Percentiles rank a stretch among this genome's conserved stretches.
These are phyloP conservation scores for Chromoteleia sp. DNA, from an alignment of 2,888 invertebrate genomes.

Conservation along the genomic window DNA sequence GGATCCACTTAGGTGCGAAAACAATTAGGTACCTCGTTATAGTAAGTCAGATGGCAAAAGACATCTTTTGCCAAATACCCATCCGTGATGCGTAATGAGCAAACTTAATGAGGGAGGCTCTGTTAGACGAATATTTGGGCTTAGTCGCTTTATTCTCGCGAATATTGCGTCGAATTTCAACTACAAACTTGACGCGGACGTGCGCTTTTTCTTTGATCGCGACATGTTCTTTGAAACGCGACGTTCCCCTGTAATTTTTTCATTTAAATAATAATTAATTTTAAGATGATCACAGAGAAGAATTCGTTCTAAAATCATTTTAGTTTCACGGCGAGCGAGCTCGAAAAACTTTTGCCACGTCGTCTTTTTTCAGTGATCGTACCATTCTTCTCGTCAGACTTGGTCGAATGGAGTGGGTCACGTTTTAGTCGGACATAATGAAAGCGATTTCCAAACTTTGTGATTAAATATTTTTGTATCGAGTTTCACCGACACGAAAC, in stretches of 20 bases:
- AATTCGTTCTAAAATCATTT: slow-evolving; percentile 27
- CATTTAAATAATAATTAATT: slow-evolving; percentile 54
- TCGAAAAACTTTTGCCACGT: slow-evolving; percentile 28
- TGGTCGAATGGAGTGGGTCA: slow-evolving; percentile 10
- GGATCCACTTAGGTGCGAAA: slow-evolving; percentile 44
- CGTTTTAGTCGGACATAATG: slow-evolving; percentile 41
- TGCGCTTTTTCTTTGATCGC: slow-evolving; percentile 21
- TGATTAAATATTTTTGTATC: slow-evolving; percentile 40
- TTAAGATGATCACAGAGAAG: slow-evolving; percentile 25
- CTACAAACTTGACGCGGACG: slow-evolving; percentile 4
- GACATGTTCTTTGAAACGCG: slow-evolving; percentile 22
- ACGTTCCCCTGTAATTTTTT: slow-evolving; percentile 30
- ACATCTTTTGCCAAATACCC: slow-evolving; percentile 40
- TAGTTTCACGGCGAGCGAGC: slow-evolving; percentile 5
- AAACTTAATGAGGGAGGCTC: slow-evolving; percentile 67
- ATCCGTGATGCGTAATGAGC: slow-evolving; percentile 56
- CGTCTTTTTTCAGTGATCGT: slow-evolving; percentile 38
- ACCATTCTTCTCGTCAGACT: slow-evolving; percentile 34
- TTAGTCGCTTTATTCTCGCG: slow-evolving; percentile 35
- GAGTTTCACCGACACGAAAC: background rate
- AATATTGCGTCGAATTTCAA: slow-evolving; percentile 18
- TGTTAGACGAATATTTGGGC: slow-evolving; percentile 70
- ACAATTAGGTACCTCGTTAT: slow-evolving; percentile 49
- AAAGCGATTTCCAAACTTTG: slow-evolving; percentile 45
- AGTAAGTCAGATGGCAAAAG: slow-evolving; percentile 54